A percentile compares a stretch with the other conserved stretches of the same genome.
These are phyloP conservation scores for Drosophila willistoni DNA, from an alignment of 1,140 invertebrate species.

Conservation along the genomic window DNA sequence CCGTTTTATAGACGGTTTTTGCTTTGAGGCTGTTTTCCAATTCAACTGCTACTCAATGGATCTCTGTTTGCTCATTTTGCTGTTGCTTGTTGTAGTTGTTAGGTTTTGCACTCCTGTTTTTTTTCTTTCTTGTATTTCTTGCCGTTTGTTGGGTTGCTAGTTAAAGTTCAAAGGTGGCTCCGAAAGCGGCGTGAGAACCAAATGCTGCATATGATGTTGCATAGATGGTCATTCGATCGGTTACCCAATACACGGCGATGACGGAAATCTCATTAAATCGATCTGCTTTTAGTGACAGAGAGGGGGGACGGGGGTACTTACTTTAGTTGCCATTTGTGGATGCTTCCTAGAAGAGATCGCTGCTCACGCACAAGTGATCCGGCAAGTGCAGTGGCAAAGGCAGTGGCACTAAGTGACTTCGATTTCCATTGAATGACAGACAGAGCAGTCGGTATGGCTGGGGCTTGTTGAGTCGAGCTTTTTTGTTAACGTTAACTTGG, in stretches of 20 bases:
- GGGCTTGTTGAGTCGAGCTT: slow-evolving; percentile 53
- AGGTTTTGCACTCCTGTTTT: slow-evolving; percentile 68
- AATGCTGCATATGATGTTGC: slow-evolving; percentile 41
- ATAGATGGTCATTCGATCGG: slow-evolving; percentile 35
- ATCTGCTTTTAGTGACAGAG: slow-evolving; percentile 6
- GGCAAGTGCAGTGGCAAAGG: slow-evolving; percentile 55
- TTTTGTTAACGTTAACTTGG: slow-evolving; percentile 37
- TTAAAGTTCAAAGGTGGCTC: slow-evolving; percentile 73
- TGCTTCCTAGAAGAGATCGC: slow-evolving; percentile 41
- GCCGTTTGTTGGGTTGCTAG: too few relatives aligned
- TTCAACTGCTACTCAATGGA: slow-evolving; percentile 58
- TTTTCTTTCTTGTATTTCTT: not conserved
- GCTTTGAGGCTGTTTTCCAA: slow-evolving; percentile 43
- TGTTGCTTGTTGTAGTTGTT: slow-evolving; percentile 46
- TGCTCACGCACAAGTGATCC: slow-evolving; percentile 42
- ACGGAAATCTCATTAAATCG: slow-evolving; percentile 17
- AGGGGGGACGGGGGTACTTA: slow-evolving; percentile 27
- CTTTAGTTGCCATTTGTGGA: slow-evolving; percentile 73
- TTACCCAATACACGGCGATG: not conserved
- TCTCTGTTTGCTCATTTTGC: slow-evolving; percentile 76
- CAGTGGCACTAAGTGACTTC: slow-evolving; percentile 36
- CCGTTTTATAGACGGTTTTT: slow-evolving; percentile 43
- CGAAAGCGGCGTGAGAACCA: slow-evolving; percentile 67
- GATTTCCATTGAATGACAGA: slow-evolving; percentile 2
- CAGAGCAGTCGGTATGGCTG: slow-evolving; percentile 5